A percentile compares a stretch with the other conserved stretches of the same genome.
Evolutionary conservation across 2,888 invertebrate genomes (phyloP).

Genomic region (Mechanitis messenoides): DNA sequence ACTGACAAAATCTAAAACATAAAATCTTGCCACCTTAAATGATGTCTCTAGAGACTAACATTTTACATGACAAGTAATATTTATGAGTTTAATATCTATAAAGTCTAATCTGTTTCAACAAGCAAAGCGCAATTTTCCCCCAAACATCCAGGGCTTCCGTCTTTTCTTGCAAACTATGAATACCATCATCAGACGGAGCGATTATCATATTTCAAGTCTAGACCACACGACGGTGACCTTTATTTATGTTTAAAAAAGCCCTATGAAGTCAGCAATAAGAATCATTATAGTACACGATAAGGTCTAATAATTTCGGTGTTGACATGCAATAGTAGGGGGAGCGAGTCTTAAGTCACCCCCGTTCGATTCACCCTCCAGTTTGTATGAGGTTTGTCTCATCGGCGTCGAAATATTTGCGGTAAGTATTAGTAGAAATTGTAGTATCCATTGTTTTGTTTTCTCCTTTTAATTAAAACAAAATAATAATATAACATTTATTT

Average conservation of each 20-base stretch:
- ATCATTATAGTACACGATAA: slow-evolving; percentile 14
- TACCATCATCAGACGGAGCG: slow-evolving; percentile 65
- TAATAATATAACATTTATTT: no score
- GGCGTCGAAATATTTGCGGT: slow-evolving; percentile 61
- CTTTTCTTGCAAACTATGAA: slow-evolving; percentile 63
- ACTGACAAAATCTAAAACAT: no score
- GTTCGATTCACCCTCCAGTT: slow-evolving; percentile 53
- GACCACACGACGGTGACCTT: slow-evolving; percentile 17
- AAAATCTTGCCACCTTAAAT: not conserved
- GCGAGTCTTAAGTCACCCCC: slow-evolving; percentile 56
- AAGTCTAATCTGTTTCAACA: slow-evolving; percentile 27
- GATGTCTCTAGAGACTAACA: not conserved
- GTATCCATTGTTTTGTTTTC: slow-evolving; percentile 33
- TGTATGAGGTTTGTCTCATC: slow-evolving; percentile 59
- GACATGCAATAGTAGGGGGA: slow-evolving; percentile 52
- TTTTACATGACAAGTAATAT: not conserved
- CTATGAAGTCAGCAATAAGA: slow-evolving; percentile 22
- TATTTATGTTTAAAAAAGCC: slow-evolving; percentile 17
- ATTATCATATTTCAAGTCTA: slow-evolving; percentile 70
- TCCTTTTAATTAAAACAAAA: not conserved
- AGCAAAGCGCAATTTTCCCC: slow-evolving; percentile 56
- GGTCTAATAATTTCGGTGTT: slow-evolving; percentile 34
- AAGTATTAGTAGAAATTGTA: slow-evolving; percentile 52
- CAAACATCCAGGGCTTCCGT: slow-evolving; percentile 57
- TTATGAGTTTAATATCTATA: slow-evolving; percentile 4